Percentiles rank a stretch among this genome's conserved stretches.
Evolutionary conservation across 1,140 invertebrate species (phyloP).

Genomic region (Tetramorium parvispinum): DNA sequence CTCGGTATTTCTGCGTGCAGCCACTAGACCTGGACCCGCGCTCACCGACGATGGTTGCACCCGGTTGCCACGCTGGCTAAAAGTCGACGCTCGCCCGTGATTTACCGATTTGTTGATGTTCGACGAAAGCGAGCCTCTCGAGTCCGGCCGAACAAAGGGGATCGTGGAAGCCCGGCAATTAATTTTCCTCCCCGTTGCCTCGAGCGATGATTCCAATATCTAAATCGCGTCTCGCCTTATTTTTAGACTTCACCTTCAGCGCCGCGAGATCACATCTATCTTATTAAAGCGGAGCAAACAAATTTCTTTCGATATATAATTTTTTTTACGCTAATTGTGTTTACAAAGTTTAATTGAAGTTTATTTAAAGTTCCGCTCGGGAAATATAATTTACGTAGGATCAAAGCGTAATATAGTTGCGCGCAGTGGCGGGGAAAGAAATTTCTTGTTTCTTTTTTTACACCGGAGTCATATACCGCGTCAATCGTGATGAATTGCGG

Average conservation of each 20-base stretch:
- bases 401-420: background rate
- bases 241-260: background rate
- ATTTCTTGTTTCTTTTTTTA: background rate
- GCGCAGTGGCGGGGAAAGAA: background rate
- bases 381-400: background rate
- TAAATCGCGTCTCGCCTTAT: background rate
- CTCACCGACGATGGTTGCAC: conserved; percentile 54
- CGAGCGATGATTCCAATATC: background rate
- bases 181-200: background rate
- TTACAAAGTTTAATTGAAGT: background rate
- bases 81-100: conserved; percentile 11
- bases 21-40: conserved; percentile 9
- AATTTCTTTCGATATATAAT: background rate
- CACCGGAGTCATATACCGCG: background rate
- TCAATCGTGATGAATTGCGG: background rate
- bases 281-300: background rate
- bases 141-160: background rate
- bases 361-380: background rate
- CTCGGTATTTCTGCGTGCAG: conserved; percentile 56
- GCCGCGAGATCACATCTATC: background rate
- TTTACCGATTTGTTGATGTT: conserved; percentile 37
- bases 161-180: conserved; percentile 6
- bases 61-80: conserved; percentile 17
- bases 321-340: background rate
- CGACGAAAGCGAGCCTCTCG: conserved; percentile 8